Conservation (phyloP, 1,140 invertebrate genomes). For the Danaus melanippus region DNA sequence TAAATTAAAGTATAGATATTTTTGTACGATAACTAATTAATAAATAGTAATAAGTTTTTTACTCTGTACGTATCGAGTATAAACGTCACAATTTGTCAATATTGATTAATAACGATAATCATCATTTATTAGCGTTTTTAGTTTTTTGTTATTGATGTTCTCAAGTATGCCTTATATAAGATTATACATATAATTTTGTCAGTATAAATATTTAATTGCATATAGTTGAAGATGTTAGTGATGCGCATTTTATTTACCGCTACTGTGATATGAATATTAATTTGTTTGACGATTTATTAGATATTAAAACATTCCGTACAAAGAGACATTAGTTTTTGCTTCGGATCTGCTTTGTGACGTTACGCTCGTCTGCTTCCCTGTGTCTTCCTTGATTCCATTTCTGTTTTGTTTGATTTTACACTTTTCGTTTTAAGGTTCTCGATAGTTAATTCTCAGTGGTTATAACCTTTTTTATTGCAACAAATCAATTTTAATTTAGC, state of each 20-base stretch:
- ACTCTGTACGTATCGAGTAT: no score
- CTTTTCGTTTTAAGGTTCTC: constrained; percentile 2
- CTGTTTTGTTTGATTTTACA: constrained; percentile 8
- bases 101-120: not conserved
- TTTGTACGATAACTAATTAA: constrained; percentile 10
- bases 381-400: constrained; percentile 17
- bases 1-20: constrained; percentile 3
- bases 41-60: not conserved
- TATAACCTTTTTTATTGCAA: no score
- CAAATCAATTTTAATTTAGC: no score
- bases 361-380: constrained; percentile 1
- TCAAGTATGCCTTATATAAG: constrained; percentile 1
- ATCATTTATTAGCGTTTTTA: constrained; percentile 1
- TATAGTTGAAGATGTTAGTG: no score
- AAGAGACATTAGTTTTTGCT: not conserved
- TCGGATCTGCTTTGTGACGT: not conserved
- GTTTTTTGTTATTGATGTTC: not conserved
- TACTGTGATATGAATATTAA: constrained; percentile 50
- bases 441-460: no score
- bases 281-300: constrained; percentile 6
- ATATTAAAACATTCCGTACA: constrained; percentile 2
- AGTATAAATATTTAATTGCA: no score
- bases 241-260: constrained; percentile 53
- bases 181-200: constrained; percentile 1
- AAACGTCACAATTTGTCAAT: no score